Percentiles rank a stretch among this genome's conserved stretches.
phyloP scores from a whole-genome alignment of 2,797 vertebrate genomes.

The Lacerta viridis region DNA sequence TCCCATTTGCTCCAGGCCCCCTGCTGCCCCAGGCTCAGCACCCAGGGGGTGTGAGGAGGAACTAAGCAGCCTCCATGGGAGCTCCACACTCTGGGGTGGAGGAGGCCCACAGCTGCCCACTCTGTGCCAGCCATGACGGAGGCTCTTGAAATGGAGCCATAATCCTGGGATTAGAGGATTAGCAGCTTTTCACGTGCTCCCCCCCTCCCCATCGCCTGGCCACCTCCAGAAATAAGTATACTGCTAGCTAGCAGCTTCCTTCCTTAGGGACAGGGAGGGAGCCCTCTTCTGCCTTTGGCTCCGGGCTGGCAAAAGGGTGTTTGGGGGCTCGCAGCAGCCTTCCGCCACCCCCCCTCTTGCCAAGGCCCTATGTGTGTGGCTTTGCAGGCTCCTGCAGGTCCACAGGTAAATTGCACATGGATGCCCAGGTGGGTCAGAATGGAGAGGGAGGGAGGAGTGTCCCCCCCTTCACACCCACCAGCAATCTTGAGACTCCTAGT shows the following conservation, averaged over 20 bases:
- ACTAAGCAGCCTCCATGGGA: not conserved
- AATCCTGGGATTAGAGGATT: slow-evolving; percentile 76
- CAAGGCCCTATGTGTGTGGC: too few species aligned
- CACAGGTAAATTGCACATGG: too few species aligned
- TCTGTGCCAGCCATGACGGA: fast-evolving
- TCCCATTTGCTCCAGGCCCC: too few species aligned
- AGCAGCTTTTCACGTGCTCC: slow-evolving; percentile 68
- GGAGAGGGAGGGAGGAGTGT: too few species aligned
- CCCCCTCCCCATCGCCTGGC: slow-evolving; percentile 37
- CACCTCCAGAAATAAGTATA: too few species aligned
- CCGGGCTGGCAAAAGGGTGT: not conserved
- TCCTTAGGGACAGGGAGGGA: not conserved
- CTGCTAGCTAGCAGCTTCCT: not conserved
- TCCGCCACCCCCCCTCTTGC: too few species aligned
- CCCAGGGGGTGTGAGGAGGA: too few species aligned
- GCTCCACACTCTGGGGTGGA: not conserved
- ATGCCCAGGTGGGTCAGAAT: too few species aligned
- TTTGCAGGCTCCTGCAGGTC: too few species aligned
- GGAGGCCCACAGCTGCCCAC: fast-evolving
- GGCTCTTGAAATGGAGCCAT: slow-evolving; percentile 70
- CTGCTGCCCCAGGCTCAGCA: not conserved
- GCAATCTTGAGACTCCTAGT: not conserved
- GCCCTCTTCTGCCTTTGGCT: not conserved
- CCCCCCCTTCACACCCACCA: too few species aligned
- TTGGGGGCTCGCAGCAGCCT: too few species aligned